phyloP scores from a whole-genome alignment of 2,888 invertebrate genomes.

The Phyto melanocephala region DNA sequence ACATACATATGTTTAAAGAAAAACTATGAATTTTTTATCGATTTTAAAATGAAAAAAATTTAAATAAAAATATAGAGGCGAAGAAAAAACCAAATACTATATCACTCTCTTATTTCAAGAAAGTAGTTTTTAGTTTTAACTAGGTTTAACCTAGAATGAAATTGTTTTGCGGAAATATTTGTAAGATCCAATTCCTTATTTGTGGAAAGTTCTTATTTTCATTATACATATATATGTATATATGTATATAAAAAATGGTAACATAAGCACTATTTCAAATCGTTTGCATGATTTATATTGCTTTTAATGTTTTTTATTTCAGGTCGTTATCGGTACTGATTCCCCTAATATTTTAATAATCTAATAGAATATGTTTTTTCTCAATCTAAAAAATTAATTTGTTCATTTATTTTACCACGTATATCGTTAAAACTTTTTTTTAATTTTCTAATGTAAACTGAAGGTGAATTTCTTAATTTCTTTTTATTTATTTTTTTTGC shows the following conservation, averaged over 20 bases:
- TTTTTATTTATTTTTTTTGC: neutral
- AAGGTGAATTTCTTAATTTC: neutral
- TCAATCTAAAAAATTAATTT: neutral
- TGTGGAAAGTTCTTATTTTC: too few relatives aligned
- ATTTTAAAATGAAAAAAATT: too few relatives aligned
- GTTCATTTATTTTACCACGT: neutral
- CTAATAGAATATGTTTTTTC: neutral
- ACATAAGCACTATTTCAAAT: neutral
- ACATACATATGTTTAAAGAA: too few relatives aligned
- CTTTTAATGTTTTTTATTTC: constrained; percentile 50
- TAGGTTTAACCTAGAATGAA: neutral
- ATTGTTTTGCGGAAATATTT: too few relatives aligned
- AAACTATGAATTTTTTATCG: too few relatives aligned
- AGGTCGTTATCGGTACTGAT: constrained; percentile 70
- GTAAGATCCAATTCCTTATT: too few relatives aligned
- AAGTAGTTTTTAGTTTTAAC: neutral
- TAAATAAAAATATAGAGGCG: too few relatives aligned
- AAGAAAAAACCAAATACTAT: too few relatives aligned
- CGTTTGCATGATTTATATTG: neutral
- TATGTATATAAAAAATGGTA: neutral
- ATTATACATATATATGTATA: neutral
- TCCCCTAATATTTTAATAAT: neutral
- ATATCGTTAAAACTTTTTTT: constrained; percentile 8
- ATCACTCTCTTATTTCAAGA: too few relatives aligned
- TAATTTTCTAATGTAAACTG: constrained; percentile 17